Evolutionary conservation across 2,888 invertebrate species (phyloP).

Genomic region (Pammene fasciana): DNA sequence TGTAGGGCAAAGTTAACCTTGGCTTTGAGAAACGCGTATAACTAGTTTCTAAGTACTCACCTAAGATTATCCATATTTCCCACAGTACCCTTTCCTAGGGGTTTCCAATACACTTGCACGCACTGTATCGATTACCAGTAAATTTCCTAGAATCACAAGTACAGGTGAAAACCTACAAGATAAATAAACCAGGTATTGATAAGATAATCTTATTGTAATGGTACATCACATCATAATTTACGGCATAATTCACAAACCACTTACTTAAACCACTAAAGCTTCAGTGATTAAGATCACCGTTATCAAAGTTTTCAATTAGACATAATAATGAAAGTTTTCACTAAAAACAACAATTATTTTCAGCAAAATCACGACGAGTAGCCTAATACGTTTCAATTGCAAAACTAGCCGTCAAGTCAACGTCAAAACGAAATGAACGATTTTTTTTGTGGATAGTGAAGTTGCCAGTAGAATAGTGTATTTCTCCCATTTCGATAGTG

Average conservation of each 20-base stretch:
- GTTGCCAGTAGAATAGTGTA: slow-evolving; percentile 8
- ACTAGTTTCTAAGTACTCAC: slow-evolving; percentile 41
- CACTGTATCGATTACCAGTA: slow-evolving; percentile 21
- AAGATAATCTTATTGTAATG: slow-evolving; percentile 52
- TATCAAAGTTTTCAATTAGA: slow-evolving; percentile 1
- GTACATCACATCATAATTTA: slow-evolving; percentile 12
- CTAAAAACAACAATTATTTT: slow-evolving; percentile 13
- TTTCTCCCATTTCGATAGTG: not conserved
- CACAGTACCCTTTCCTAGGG: slow-evolving; percentile 1
- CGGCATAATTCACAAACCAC: slow-evolving; percentile 11
- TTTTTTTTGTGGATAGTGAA: not conserved
- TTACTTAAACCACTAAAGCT: slow-evolving; percentile 14
- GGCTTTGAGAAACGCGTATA: slow-evolving; percentile 50
- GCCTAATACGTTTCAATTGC: slow-evolving; percentile 19
- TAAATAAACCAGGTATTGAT: slow-evolving; percentile 49
- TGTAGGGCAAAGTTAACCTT: slow-evolving; percentile 52
- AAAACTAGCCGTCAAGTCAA: slow-evolving; percentile 15
- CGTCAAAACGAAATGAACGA: not conserved
- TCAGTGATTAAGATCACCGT: not conserved
- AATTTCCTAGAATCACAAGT: slow-evolving; percentile 18
- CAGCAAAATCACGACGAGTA: slow-evolving; percentile 7
- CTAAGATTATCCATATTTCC: slow-evolving; percentile 48
- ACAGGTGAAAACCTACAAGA: slow-evolving; percentile 35
- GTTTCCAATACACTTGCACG: slow-evolving; percentile 18
- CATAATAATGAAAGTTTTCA: slow-evolving; percentile 11